Percentiles rank a stretch among this genome's conserved stretches.
Evolutionary conservation across 2,113 vertebrate species (phyloP).

Genomic region (Mormyrus iriodes): DNA sequence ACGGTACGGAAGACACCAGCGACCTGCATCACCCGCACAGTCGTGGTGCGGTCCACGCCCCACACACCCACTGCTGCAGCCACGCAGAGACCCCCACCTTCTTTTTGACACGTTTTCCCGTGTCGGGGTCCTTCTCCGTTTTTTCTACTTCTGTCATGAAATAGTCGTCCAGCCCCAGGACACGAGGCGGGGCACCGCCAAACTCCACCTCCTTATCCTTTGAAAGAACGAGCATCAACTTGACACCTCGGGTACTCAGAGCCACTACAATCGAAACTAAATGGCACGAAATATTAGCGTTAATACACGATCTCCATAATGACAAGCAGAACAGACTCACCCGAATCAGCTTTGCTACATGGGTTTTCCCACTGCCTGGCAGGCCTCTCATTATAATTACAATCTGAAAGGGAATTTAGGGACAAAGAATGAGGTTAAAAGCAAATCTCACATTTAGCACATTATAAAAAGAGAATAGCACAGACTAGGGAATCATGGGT

Average conservation of each 20-base stretch:
- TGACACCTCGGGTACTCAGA: not conserved
- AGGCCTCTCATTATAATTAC: conserved; percentile 97
- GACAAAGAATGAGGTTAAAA: not conserved
- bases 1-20: conserved; percentile 9
- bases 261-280: not conserved
- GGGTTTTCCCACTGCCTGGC: conserved; percentile 95
- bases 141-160: conserved; percentile 97
- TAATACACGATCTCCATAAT: not conserved
- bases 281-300: not conserved
- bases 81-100: conserved; percentile 63
- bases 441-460: not conserved
- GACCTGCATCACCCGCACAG: not conserved
- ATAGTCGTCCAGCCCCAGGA: conserved; percentile 93
- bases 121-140: conserved; percentile 88
- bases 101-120: conserved; percentile 83
- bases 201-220: conserved; percentile 97
- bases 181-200: conserved; percentile 90
- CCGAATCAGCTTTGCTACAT: conserved; percentile 95
- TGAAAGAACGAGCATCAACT: conserved; percentile 28
- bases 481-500: not conserved
- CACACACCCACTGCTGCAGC: not conserved
- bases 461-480: not conserved
- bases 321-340: conserved; percentile 57
- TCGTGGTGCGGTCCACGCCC: too few species aligned
- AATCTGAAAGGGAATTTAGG: conserved; percentile 70